Evolutionary conservation across 2,113 vertebrate genomes (phyloP).

Genomic region (Drymodes brunneopygia): DNA sequence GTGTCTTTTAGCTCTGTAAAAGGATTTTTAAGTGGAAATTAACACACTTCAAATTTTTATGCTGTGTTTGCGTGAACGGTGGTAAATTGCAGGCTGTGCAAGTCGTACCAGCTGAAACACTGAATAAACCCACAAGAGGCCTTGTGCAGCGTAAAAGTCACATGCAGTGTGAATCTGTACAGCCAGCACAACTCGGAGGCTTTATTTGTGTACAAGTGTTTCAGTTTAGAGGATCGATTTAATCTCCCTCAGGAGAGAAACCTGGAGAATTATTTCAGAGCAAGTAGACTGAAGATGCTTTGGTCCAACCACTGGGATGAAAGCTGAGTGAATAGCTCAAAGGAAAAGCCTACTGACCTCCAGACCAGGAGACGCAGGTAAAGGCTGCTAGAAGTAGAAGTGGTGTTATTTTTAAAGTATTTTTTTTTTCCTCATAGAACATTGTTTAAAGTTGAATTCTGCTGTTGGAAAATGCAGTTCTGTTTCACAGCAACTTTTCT

Average conservation of each 20-base stretch:
- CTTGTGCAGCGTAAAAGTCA: not conserved
- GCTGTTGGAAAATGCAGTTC: not conserved
- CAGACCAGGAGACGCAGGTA: not conserved
- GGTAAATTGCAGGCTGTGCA: not conserved
- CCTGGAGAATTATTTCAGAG: not conserved
- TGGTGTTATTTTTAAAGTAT: not conserved
- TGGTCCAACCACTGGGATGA: not conserved
- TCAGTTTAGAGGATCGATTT: not conserved
- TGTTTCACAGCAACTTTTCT: not conserved
- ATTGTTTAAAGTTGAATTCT: not conserved
- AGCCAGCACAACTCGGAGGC: not conserved
- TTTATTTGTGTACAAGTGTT: not conserved
- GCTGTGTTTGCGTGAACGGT: not conserved
- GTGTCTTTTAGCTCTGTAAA: not conserved
- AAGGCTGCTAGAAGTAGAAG: not conserved
- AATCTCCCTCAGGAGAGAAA: not conserved
- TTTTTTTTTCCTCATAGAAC: not conserved
- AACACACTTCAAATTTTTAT: not conserved
- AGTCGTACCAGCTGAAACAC: not conserved
- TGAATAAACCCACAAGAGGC: not conserved
- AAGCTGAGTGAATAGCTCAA: not conserved
- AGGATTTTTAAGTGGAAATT: not conserved
- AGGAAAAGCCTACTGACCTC: not conserved
- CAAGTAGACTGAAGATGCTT: not conserved
- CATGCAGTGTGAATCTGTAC: rapidly evolving